These are phyloP conservation scores for Hippopotamus amphibius DNA, from an alignment of 2,113 vertebrate genomes.

Conservation along the genomic window DNA sequence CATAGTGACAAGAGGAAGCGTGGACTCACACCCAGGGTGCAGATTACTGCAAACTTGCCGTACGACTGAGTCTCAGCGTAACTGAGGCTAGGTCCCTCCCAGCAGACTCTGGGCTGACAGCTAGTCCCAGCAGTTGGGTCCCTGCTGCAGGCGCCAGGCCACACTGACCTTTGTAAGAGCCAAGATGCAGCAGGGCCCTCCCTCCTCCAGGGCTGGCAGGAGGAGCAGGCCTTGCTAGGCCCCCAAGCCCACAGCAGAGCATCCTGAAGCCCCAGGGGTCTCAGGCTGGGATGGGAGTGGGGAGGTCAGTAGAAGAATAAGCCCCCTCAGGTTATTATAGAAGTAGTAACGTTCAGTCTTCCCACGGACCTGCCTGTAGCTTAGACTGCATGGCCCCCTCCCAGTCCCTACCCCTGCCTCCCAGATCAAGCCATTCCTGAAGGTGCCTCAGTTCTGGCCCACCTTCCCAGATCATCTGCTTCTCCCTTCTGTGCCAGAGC, in stretches of 20 bases:
- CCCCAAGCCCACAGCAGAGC: rapidly evolving
- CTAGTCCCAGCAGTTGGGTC: neutral
- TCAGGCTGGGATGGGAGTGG: neutral
- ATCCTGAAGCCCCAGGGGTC: too few relatives aligned
- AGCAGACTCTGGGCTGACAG: neutral
- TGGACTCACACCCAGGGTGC: rapidly evolving
- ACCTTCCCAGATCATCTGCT: neutral
- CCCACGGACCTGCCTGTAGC: rapidly evolving
- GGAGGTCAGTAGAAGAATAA: neutral
- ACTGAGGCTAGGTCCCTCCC: neutral
- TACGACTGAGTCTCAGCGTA: rapidly evolving
- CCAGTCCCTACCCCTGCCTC: neutral
- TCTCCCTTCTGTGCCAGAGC: neutral
- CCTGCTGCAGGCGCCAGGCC: neutral
- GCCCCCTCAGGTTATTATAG: too few relatives aligned
- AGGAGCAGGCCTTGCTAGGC: rapidly evolving
- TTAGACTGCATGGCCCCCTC: rapidly evolving
- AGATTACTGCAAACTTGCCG: rapidly evolving
- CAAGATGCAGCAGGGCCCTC: neutral
- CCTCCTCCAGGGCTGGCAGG: neutral
- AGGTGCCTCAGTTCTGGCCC: neutral
- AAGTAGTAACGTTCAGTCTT: neutral
- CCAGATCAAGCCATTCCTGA: neutral
- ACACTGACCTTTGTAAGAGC: neutral
- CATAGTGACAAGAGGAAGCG: rapidly evolving